A percentile compares a stretch with the other conserved stretches of the same genome.
phyloP scores from a whole-genome alignment of 1,140 invertebrate species.

The Atta cephalotes region DNA sequence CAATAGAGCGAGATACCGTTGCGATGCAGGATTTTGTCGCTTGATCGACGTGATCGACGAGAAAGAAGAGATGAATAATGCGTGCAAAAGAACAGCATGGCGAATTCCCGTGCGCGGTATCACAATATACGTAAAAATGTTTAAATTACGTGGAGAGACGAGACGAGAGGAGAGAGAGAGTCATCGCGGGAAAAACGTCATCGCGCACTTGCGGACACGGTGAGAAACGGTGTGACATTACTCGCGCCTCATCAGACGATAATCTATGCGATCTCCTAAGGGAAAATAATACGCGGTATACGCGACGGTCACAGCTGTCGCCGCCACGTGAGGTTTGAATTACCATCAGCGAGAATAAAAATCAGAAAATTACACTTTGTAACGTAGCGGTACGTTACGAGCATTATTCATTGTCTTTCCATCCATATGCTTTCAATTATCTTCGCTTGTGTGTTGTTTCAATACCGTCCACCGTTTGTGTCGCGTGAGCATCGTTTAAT shows the following conservation, averaged over 20 bases:
- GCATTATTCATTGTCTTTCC: slow-evolving; percentile 54
- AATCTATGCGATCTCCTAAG: slow-evolving; percentile 54
- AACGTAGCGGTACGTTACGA: slow-evolving; percentile 46
- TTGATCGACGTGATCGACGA: slow-evolving; percentile 18
- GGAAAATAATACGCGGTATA: slow-evolving; percentile 41
- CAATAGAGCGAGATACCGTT: neutral
- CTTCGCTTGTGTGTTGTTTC: neutral
- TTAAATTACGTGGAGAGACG: slow-evolving; percentile 4
- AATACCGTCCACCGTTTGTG: neutral
- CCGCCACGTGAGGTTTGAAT: slow-evolving; percentile 40
- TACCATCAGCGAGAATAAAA: slow-evolving; percentile 35
- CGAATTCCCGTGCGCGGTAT: neutral
- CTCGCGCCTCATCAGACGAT: slow-evolving; percentile 48
- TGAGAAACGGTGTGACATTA: slow-evolving; percentile 59
- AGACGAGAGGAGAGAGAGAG: neutral
- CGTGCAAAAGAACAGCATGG: neutral
- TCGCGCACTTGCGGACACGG: slow-evolving; percentile 8
- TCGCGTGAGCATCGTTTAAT: neutral
- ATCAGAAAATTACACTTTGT: slow-evolving; percentile 53
- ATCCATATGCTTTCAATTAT: slow-evolving; percentile 53
- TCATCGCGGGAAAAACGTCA: slow-evolving; percentile 41
- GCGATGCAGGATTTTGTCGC: slow-evolving; percentile 16
- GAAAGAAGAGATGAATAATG: slow-evolving; percentile 14
- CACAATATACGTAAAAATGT: slow-evolving; percentile 15
- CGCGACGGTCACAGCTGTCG: slow-evolving; percentile 52